Conservation (phyloP, 2,888 invertebrate genomes). For the Tachina grossa region DNA sequence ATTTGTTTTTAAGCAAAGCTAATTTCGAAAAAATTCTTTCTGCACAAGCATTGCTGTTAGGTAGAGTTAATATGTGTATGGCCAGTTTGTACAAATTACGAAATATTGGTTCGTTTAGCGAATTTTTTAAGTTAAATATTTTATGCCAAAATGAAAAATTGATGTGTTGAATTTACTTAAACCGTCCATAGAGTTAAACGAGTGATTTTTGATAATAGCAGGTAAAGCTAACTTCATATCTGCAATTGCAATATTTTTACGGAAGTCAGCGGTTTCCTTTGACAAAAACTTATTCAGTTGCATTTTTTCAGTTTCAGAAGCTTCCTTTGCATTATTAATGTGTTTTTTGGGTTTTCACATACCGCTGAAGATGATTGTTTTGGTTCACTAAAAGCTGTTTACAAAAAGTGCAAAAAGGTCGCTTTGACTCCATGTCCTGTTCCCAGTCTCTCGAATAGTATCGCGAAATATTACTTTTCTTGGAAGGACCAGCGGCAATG, state of each 20-base stretch:
- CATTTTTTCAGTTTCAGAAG: constrained; percentile 41
- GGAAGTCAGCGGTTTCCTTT: neutral
- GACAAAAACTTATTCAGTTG: constrained; percentile 34
- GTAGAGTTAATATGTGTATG: too few relatives aligned
- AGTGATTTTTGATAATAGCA: constrained; percentile 45
- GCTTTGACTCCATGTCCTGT: constrained; percentile 22
- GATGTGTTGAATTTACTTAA: constrained; percentile 51
- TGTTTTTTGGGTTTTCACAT: constrained; percentile 46
- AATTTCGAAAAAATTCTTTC: too few relatives aligned
- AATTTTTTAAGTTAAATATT: too few relatives aligned
- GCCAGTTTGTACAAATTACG: too few relatives aligned
- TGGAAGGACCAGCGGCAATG: neutral
- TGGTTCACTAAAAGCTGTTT: constrained; percentile 35
- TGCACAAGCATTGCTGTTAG: too few relatives aligned
- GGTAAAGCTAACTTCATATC: constrained; percentile 60
- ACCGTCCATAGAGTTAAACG: constrained; percentile 52
- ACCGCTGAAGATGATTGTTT: constrained; percentile 35
- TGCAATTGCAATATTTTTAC: constrained; percentile 50
- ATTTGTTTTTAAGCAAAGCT: too few relatives aligned
- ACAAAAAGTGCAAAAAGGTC: constrained; percentile 36
- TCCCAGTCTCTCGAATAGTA: constrained; percentile 11
- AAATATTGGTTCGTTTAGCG: too few relatives aligned
- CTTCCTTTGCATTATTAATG: constrained; percentile 24
- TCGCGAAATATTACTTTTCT: constrained; percentile 3
- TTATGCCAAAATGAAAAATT: too few relatives aligned